phyloP scores from a whole-genome alignment of 2,113 vertebrate genomes.

The Clarias gariepinus region DNA sequence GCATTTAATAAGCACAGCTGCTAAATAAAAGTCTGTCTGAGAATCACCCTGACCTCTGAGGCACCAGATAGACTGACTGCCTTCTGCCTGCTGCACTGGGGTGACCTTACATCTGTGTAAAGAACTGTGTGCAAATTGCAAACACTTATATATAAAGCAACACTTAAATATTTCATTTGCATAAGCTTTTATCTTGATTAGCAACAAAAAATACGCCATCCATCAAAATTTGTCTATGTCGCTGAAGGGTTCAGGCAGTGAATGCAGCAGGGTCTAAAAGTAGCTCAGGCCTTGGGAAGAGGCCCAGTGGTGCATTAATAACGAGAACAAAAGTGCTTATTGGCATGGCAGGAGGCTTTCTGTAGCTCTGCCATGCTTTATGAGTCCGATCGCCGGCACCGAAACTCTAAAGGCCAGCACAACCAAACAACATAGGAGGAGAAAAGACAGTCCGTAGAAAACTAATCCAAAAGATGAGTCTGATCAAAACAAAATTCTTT shows the following conservation, averaged over 20 bases:
- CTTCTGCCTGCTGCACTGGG: neutral
- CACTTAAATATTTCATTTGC: constrained; percentile 7
- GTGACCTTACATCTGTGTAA: constrained; percentile 7
- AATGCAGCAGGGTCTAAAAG: constrained; percentile 33
- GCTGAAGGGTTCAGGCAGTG: constrained; percentile 8
- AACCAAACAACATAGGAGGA: neutral
- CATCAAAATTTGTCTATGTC: constrained; percentile 41
- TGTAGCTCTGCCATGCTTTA: constrained; percentile 53
- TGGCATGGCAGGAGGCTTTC: constrained; percentile 50
- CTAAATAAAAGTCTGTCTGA: constrained; percentile 4
- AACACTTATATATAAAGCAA: neutral
- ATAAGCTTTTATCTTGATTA: constrained; percentile 21
- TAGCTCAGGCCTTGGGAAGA: constrained; percentile 24
- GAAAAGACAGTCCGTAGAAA: neutral
- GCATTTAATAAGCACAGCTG: constrained; percentile 31
- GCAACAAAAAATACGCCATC: constrained; percentile 25
- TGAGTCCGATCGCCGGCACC: constrained; percentile 30
- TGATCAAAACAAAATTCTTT: constrained; percentile 32
- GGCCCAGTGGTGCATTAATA: constrained; percentile 43
- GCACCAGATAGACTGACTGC: constrained; percentile 31
- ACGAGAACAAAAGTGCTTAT: constrained; percentile 54
- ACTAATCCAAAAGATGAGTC: constrained; percentile 7
- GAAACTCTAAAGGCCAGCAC: constrained; percentile 15
- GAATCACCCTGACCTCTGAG: constrained; percentile 11
- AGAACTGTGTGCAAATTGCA: neutral